A percentile compares a stretch with the other conserved stretches of the same genome.
Evolutionary conservation across 2,797 vertebrate genomes (phyloP).

Genomic region (Oreochromis grahami): DNA sequence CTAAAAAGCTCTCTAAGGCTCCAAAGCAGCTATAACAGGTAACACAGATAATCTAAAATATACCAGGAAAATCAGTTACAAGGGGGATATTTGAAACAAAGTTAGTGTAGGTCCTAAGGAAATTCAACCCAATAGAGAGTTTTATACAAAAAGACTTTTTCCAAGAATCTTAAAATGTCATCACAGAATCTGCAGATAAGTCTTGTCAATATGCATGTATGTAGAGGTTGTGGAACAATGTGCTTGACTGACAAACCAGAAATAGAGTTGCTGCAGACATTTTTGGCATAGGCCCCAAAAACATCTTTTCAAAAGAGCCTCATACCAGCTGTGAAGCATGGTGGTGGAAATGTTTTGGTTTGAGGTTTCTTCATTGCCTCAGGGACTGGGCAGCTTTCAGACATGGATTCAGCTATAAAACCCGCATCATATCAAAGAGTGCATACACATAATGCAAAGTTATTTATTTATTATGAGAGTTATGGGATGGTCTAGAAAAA

Average conservation of each 20-base stretch:
- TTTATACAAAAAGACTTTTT: too few relatives aligned
- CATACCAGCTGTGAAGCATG: neutral
- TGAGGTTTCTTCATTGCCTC: neutral
- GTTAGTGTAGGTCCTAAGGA: neutral
- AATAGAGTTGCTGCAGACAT: neutral
- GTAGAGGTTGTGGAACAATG: neutral
- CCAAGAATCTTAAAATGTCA: neutral
- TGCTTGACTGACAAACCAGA: neutral
- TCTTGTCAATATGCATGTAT: neutral
- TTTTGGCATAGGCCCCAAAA: neutral
- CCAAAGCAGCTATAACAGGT: neutral
- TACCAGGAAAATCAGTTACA: neutral
- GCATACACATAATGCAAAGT: neutral
- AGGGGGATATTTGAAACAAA: neutral
- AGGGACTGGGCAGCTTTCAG: neutral
- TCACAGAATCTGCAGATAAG: neutral
- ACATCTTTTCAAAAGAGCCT: neutral
- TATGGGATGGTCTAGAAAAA: neutral
- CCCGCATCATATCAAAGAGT: neutral
- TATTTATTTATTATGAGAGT: neutral
- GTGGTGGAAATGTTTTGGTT: neutral
- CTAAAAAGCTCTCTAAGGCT: too few relatives aligned
- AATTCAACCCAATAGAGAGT: neutral
- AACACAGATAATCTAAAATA: neutral
- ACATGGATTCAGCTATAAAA: neutral